phyloP scores from a whole-genome alignment of 2,888 invertebrate genomes.

The Spialia ferax region DNA sequence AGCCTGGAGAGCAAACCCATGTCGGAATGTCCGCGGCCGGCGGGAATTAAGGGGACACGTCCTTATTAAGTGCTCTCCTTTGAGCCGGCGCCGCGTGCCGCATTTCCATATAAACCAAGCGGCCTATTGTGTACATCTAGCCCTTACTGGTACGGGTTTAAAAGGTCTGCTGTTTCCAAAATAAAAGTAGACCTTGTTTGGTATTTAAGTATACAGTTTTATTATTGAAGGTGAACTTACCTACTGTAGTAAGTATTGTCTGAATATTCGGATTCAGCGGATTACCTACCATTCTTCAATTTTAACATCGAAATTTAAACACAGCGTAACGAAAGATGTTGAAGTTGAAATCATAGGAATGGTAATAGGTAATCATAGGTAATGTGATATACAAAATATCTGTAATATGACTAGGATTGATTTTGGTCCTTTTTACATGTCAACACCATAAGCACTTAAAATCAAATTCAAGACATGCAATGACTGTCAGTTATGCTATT shows the following conservation, averaged over 20 bases:
- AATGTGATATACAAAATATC: too few relatives aligned
- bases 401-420: background rate
- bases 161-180: background rate
- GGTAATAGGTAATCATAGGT: too few relatives aligned
- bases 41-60: slow-evolving; percentile 69
- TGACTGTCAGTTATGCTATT: slow-evolving; percentile 10
- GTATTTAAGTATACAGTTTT: background rate
- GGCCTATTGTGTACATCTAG: slow-evolving; percentile 14
- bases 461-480: slow-evolving; percentile 32
- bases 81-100: slow-evolving; percentile 59
- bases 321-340: background rate
- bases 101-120: slow-evolving; percentile 69
- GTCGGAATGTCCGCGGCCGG: slow-evolving; percentile 74
- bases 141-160: background rate
- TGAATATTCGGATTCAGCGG: background rate
- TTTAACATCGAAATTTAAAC: background rate
- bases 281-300: background rate
- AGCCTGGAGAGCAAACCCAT: slow-evolving; percentile 71
- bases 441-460: slow-evolving; percentile 43
- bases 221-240: background rate
- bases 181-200: background rate
- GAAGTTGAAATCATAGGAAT: too few relatives aligned
- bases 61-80: slow-evolving; percentile 74
- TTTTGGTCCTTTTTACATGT: slow-evolving; percentile 39
- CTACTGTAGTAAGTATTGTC: background rate